A percentile compares a stretch with the other conserved stretches of the same genome.
Conservation (phyloP, 2,888 invertebrate genomes). For the Polydrusus cervinus region DNA sequence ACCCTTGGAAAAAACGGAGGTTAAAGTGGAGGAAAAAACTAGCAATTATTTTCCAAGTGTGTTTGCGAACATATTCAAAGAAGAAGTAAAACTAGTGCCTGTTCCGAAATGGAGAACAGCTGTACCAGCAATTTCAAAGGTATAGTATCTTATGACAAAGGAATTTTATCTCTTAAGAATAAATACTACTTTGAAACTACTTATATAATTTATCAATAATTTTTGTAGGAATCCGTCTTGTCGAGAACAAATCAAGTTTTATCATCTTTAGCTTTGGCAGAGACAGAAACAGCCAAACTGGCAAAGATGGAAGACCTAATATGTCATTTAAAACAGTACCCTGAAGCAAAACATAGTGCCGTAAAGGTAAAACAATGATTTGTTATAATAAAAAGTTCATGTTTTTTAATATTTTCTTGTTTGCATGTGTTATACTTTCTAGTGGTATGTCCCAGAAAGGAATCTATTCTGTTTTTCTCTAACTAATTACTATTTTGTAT, state of each 20-base stretch:
- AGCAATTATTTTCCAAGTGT: conserved; percentile 66
- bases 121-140: conserved; percentile 56
- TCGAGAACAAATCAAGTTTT: conserved; percentile 81
- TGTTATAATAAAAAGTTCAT: too few relatives aligned
- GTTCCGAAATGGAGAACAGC: conserved; percentile 72
- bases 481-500: conserved; percentile 33
- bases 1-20: conserved; percentile 22
- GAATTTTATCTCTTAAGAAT: too few relatives aligned
- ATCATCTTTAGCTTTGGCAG: conserved; percentile 76
- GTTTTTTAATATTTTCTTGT: too few relatives aligned
- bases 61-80: conserved; percentile 68
- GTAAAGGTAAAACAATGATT: conserved; percentile 75
- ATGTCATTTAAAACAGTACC: conserved; percentile 82
- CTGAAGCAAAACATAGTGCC: conserved; percentile 82
- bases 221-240: conserved; percentile 62
- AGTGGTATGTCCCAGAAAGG: too few relatives aligned
- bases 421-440: not conserved
- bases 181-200: too few relatives aligned
- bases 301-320: conserved; percentile 81
- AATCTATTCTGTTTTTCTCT: too few relatives aligned
- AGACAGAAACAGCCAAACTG: conserved; percentile 74
- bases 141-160: conserved; percentile 44
- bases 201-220: not conserved
- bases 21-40: conserved; percentile 49
- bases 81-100: conserved; percentile 60